These are phyloP conservation scores for Thereva nobilitata DNA, from an alignment of 2,888 invertebrate species.

Conservation along the genomic window DNA sequence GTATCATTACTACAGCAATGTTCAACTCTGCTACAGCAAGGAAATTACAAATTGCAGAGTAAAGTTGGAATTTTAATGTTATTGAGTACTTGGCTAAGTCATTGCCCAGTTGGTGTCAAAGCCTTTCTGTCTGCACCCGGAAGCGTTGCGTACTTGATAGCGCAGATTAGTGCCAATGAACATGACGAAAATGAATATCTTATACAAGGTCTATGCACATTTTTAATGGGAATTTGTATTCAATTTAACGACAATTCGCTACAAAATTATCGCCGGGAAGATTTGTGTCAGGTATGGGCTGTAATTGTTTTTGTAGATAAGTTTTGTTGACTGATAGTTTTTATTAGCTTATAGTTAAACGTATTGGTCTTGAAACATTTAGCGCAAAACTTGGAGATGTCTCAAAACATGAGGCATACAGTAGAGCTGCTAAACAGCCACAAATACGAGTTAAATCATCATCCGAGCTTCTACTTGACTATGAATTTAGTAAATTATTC, in stretches of 20 bases:
- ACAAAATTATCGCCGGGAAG: slow-evolving; percentile 74
- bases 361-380: slow-evolving; percentile 89
- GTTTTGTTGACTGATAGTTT: not conserved
- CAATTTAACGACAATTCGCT: slow-evolving; percentile 85
- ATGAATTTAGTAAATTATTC: slow-evolving; percentile 91
- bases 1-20: slow-evolving; percentile 90
- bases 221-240: slow-evolving; percentile 90
- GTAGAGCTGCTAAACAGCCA: slow-evolving; percentile 89
- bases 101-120: slow-evolving; percentile 81
- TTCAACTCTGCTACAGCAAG: slow-evolving; percentile 80
- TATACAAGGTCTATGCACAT: slow-evolving; percentile 86
- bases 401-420: slow-evolving; percentile 87
- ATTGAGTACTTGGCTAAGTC: slow-evolving; percentile 83
- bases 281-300: slow-evolving; percentile 64
- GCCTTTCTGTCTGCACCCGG: slow-evolving; percentile 78
- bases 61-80: slow-evolving; percentile 91
- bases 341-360: slow-evolving; percentile 73
- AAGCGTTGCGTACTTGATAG: slow-evolving; percentile 83
- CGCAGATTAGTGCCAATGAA: slow-evolving; percentile 79
- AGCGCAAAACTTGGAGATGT: slow-evolving; percentile 84
- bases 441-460: slow-evolving; percentile 79
- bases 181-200: slow-evolving; percentile 90
- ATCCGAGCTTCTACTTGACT: slow-evolving; percentile 85
- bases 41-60: slow-evolving; percentile 66
- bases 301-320: not conserved